phyloP scores from a whole-genome alignment of 2,888 invertebrate genomes.

The Perithous albicinctus region DNA sequence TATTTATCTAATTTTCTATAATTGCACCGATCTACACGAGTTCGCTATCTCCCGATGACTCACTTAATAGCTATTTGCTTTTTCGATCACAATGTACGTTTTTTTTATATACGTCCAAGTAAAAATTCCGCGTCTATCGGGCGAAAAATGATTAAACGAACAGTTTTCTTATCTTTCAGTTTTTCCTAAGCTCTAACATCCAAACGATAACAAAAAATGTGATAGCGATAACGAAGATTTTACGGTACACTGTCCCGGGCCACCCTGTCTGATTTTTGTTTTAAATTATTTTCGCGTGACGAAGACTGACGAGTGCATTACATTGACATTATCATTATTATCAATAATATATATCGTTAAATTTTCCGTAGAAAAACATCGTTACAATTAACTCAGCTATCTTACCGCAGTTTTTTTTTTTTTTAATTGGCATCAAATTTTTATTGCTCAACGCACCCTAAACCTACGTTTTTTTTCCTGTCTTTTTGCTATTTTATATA shows the following conservation, averaged over 20 bases:
- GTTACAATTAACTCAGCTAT: conserved; percentile 58
- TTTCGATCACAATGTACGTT: conserved; percentile 48
- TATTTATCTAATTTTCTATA: conserved; percentile 43
- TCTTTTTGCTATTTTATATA: conserved; percentile 50
- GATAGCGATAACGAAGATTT: conserved; percentile 58
- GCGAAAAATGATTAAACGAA: conserved; percentile 36
- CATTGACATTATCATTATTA: conserved; percentile 54
- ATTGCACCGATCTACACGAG: conserved; percentile 50
- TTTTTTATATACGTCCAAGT: conserved; percentile 35
- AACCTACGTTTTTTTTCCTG: conserved; percentile 54
- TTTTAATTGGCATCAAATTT: conserved; percentile 64
- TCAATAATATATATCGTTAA: conserved; percentile 62
- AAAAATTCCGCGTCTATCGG: conserved; percentile 50
- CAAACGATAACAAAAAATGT: conserved; percentile 59
- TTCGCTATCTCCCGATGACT: conserved; percentile 42
- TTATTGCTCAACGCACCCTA: conserved; percentile 64
- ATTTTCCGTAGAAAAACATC: conserved; percentile 66
- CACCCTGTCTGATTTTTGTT: conserved; percentile 74
- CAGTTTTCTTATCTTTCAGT: conserved; percentile 42
- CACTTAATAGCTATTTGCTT: conserved; percentile 43
- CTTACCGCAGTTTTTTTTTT: conserved; percentile 61
- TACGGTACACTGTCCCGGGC: conserved; percentile 79
- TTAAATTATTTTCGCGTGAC: conserved; percentile 66
- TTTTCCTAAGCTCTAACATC: conserved; percentile 50
- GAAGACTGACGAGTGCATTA: conserved; percentile 71